Base-by-base conservation (phyloP, 2,113 vertebrate genomes). In the Calonectris borealis region DNA sequence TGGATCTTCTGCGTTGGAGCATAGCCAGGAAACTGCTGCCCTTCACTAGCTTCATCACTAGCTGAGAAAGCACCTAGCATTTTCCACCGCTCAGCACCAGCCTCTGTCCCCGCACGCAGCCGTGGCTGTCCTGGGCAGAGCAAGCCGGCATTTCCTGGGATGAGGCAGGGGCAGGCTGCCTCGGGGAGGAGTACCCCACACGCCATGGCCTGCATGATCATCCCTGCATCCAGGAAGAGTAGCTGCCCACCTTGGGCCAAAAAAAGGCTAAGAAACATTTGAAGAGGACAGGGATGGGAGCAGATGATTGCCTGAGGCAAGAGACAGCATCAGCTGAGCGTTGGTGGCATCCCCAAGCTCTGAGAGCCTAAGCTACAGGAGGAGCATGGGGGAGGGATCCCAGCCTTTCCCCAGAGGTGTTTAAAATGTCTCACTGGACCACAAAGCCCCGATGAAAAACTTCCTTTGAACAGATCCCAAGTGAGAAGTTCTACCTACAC, bases 91-190 rank as follows among this genome's bases (percentile, higher is more conserved):
- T 46, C 57, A 52, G 85, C 70, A 34, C 38, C 75, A 64, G 40
- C 34, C 24, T 36, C 58, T 51, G 4, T 73, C 38, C 44, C 36
- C 2, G 2, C 71, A 69, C 0, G 0, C 36, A 76, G 79, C 27
- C 0, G 0, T 34, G 27, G 36, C 20, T 51, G 20, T 26, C 36
- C 55, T 12, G 57, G 26, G 16, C 46, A 55, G 46, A 66, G 32
- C 0, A 8, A 88, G 20, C 79, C 42, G 10, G 80, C 3, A 3
- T 21, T 29, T 46, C 58, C 44, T 11, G 4, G 46, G 71, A 64
- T 0, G 1, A 57, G 42, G 55, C 55, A 81, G 25, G 34, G 61
- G 7, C 46, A 38, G 55, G 40, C 62, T 55, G 66, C 2, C 1
- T 9, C 1, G 0, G 21, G 19, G 58, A 81, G 60, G 20, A 92